Base-by-base conservation (phyloP, 2,888 invertebrate genomes). In the Dolichomitus sp. region DNA sequence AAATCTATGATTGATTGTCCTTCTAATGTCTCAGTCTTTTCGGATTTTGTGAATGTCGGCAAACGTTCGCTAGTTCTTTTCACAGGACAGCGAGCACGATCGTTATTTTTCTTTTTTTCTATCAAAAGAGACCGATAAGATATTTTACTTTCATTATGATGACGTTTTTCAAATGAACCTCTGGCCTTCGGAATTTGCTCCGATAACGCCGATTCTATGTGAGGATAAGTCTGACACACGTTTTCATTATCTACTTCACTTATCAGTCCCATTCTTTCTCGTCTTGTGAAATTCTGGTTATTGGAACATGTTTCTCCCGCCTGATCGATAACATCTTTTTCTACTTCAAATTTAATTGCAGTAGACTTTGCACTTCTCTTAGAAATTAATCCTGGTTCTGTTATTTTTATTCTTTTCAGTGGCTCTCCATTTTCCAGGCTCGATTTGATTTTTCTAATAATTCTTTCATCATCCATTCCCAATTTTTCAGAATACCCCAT, bases 381-480 rank as follows among this genome's bases (percentile, higher is more conserved):
- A n/a, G 12, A 3, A 12, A 65, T 19, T 57, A 42, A 33, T 12
- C 14, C 50, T 14, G 76, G 83, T 61, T 85, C 83, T 42, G 48
- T 73, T 65, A 80, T 86, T 12, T 77, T 79, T 11, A 83, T 85
- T 57, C 54, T 81, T 52, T 85, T 83, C 12, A 81, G 45, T 40
- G 83, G 83, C 14, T 70, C 27, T 52, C 79, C 85, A 45, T 79
- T 83, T 50, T 83, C 78, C 37, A 76, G 37, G 50, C 85, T 83
- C 59, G 69, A 66, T 54, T 79, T 76, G n/a, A 85, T 78, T 69
- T 54, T 85, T 63, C 65, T 37, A 42, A 65, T 78, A 23, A 84
- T 57, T 59, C 48, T 68, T 48, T 66, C 30, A 30, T 79, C 79
- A n/a, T 81, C 65, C 6, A 77, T 74, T 65, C 37, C 37, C 30